Base-by-base conservation (phyloP, 2,888 invertebrate species). In the Drosophila kanekoi region DNA sequence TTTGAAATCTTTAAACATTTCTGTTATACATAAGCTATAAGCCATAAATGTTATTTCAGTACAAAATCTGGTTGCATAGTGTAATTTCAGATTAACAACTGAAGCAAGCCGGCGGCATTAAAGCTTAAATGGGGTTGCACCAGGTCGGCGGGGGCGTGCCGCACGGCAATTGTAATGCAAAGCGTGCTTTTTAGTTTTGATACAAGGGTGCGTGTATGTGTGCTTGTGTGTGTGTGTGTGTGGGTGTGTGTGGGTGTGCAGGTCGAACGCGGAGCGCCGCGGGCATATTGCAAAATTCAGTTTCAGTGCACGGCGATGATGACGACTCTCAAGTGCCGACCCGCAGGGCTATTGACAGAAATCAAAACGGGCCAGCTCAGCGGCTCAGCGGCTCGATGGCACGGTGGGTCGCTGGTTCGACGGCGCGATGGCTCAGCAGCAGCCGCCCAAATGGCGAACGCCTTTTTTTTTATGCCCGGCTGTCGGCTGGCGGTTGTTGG, bases 301-400 rank as follows among this genome's bases (percentile, higher is more conserved):
- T 79, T 84, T 85, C 82, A 67, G 51, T 73, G 52, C 73, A 80
- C 63, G 81, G 58, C 83, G 48, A 63, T 59, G 67, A 70, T 68
- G 77, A 77, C 58, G 85, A 65, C 75, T 68, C 74, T 86, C 85
- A 89, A 86, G 87, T 81, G 89, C 64, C 83, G 58, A 72, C 75
- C 87, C 82, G 81, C 72, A 87, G 83, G 87, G 75, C 87, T 87
- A 87, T 89, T 89, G 84, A 87, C 87, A 62, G 81, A 84, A 89
- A 87, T 89, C 89, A 84, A 87, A 88, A 88, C 83, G 72, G 68
- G 45, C 59, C 37, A 72, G 56, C 65, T 76, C 53, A 64, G 53
- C 52, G 49, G 67, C 62, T 48, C 56, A 33, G 20, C 35, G 47
- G 58, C 41, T 59, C 53, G 45, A 38, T 38, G 52, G 32, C 9